phyloP scores from a whole-genome alignment of 2,888 invertebrate species.

The Rhamnusium bicolor region DNA sequence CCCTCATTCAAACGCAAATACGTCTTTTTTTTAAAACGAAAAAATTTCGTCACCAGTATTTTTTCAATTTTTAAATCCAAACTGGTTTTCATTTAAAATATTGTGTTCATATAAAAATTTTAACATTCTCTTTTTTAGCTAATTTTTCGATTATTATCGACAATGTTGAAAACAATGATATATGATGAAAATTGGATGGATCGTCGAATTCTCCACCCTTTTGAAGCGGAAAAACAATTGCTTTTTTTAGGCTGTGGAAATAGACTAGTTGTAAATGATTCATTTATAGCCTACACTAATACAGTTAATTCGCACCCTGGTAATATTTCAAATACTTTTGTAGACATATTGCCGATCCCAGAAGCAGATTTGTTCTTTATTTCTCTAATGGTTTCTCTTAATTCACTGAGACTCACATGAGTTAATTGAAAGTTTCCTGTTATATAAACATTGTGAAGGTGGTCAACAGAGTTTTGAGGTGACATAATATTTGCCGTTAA shows the following conservation, averaged over 20 bases:
- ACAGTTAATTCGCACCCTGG: not conserved
- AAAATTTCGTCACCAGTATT: not conserved
- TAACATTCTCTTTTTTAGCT: not conserved
- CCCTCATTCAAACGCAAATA: too few species aligned
- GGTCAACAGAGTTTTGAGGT: not conserved
- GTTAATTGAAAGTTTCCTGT: not conserved
- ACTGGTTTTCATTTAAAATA: not conserved
- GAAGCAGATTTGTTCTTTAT: not conserved
- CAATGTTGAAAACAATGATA: too few species aligned
- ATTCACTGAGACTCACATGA: not conserved
- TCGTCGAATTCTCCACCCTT: too few species aligned
- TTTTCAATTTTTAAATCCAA: not conserved
- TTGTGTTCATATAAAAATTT: not conserved
- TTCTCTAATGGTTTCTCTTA: not conserved
- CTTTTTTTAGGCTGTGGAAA: too few species aligned
- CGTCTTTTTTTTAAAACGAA: not conserved
- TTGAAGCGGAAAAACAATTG: too few species aligned
- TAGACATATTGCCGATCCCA: not conserved
- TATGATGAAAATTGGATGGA: too few species aligned
- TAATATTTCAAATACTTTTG: not conserved
- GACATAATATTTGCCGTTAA: not conserved
- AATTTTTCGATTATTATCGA: not conserved
- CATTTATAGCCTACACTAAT: not conserved
- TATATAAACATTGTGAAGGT: not conserved
- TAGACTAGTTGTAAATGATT: not conserved